Conservation (phyloP, 2,797 vertebrate species). For the Platyrinchus mystaceus region DNA sequence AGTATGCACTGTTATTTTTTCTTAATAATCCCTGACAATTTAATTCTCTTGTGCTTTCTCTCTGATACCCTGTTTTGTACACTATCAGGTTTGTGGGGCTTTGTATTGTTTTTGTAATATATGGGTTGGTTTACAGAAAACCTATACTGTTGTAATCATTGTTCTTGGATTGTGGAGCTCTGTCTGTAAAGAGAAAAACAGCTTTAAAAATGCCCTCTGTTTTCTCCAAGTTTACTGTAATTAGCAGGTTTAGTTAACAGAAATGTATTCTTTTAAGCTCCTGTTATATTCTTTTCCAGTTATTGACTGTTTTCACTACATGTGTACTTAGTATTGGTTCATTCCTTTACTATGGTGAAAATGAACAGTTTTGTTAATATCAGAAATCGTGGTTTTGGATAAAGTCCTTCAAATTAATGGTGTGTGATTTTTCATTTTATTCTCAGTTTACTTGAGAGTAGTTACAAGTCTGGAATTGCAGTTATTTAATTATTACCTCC, state of each 20-base stretch:
- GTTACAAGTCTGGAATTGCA: neutral
- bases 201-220: neutral
- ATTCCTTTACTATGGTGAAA: conserved; percentile 27
- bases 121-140: conserved; percentile 31
- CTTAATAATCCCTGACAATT: neutral
- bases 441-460: neutral
- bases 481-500: neutral
- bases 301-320: neutral
- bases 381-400: conserved; percentile 32
- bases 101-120: conserved; percentile 32
- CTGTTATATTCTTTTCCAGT: conserved; percentile 13
- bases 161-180: neutral
- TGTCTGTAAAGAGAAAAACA: neutral
- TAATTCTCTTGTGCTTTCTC: conserved; percentile 8
- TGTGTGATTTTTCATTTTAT: conserved; percentile 3
- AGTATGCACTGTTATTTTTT: neutral
- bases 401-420: conserved; percentile 35
- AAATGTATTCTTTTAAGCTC: conserved; percentile 32
- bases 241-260: neutral
- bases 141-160: conserved; percentile 14
- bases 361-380: conserved; percentile 48
- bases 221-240: conserved; percentile 48
- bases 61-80: conserved; percentile 15
- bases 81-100: neutral
- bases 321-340: neutral